Percentiles rank a stretch among this genome's conserved stretches.
phyloP scores from a whole-genome alignment of 2,797 vertebrate species.

The Sebastes jordani region DNA sequence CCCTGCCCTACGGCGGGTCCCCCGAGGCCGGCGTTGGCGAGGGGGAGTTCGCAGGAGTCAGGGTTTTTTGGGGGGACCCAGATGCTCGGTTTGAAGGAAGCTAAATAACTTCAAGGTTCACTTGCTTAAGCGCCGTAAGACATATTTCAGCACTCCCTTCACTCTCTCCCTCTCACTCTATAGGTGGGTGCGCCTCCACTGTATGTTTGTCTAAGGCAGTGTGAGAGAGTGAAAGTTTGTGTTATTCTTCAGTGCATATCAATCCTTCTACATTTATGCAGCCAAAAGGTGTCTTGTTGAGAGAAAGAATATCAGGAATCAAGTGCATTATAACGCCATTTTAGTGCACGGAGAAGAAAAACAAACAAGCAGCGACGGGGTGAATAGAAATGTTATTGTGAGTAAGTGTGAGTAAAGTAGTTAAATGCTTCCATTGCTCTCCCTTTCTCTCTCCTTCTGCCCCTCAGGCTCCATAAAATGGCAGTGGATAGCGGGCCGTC shows the following conservation, averaged over 20 bases:
- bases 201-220: slow-evolving; percentile 75
- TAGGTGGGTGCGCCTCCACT: slow-evolving; percentile 54
- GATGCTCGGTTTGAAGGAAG: slow-evolving; percentile 72
- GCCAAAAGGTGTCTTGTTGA: slow-evolving; percentile 38
- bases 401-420: slow-evolving; percentile 55
- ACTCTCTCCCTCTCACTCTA: slow-evolving; percentile 52
- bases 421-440: slow-evolving; percentile 67
- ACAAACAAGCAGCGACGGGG: slow-evolving; percentile 19
- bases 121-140: slow-evolving; percentile 69
- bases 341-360: slow-evolving; percentile 32
- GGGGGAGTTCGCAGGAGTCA: slow-evolving; percentile 27
- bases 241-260: slow-evolving; percentile 66
- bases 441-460: slow-evolving; percentile 60
- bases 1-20: slow-evolving; percentile 57
- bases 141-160: slow-evolving; percentile 73
- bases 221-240: slow-evolving; percentile 75
- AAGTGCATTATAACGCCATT: slow-evolving; percentile 33
- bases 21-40: slow-evolving; percentile 42
- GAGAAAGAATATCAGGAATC: slow-evolving; percentile 43
- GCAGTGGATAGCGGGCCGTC: slow-evolving; percentile 85
- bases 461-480: slow-evolving; percentile 87
- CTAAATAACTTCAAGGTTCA: slow-evolving; percentile 78
- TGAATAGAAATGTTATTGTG: slow-evolving; percentile 60
- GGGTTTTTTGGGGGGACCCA: slow-evolving; percentile 44
- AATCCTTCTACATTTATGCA: slow-evolving; percentile 45